Base-by-base conservation (phyloP, 2,113 vertebrate species). In the Melanerpes aurifrons region DNA sequence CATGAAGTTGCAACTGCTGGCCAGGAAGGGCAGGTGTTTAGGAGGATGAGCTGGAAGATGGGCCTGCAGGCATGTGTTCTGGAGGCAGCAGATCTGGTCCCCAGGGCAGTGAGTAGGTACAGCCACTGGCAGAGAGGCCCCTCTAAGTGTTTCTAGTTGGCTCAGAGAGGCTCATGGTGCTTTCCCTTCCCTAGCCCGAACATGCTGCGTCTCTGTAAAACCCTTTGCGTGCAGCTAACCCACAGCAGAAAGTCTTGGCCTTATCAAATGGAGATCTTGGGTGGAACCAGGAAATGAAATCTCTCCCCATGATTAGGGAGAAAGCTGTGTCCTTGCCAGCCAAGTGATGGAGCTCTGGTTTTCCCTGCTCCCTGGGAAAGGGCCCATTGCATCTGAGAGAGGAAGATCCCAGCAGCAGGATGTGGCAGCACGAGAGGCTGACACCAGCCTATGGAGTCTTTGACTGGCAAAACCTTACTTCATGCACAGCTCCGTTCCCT, bases 211-310 rank as follows among this genome's bases (percentile, higher is more conserved):
- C 25, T 6, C 84, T 89, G 58, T 43, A 89, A 47, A 89, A 22
- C 31, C 35, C 78, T 63, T 54, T 54, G 31, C 9, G 3, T 68
- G 85, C 78, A 89, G 82, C 40, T 67, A 93, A 85, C 68, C 87
- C 48, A 48, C 71, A 89, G 89, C 82, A 91, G 81, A 94, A 91
- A 0, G 0, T 47, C 88, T 77, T 24, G 37, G 37, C 58, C 77
- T 70, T 91, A 93, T 93, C 95, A 82, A 67, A 82, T 5, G 75
- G 82, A 87, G 95, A 96, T 95, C 91, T 94, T 87, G 91, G 96
- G 92, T 1, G 84, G 95, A 94, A 89, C 91, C 89, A 81, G 96
- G 95, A 96, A 96, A 92, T 68, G 32, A 91, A 96, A 92, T 93
- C 87, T 89, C 92, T 87, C 43, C 75, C 75, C 0, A 0, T 10